Base-by-base conservation (phyloP, 2,797 vertebrate species). In the Australoheros facetus region DNA sequence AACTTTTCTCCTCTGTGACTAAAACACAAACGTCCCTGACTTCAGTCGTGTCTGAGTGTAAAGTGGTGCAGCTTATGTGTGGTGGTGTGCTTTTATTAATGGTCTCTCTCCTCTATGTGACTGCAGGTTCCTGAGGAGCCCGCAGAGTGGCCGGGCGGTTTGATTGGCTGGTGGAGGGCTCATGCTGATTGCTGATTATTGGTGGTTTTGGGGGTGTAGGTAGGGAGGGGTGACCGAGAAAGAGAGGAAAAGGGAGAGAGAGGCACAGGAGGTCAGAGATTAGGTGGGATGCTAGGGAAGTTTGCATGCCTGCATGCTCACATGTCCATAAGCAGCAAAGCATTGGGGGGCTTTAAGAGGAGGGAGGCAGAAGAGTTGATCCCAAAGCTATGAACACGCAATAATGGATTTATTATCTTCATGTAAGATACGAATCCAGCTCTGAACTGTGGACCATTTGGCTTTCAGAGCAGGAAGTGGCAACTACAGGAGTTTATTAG, bases 131-230 rank as follows among this genome's bases (percentile, higher is more conserved):
- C 97, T 99, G 98, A 99, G 97, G 62, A 16, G 94, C 95, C 97
- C 89, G 95, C 97, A 97, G 95, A 90, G 95, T 94, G 95, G 97
- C 97, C 96, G 95, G 97, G 98, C 96, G 96, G 97, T 97, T 96
- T 98, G 97, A 97, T 97, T 97, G 97, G 97, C 97, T 97, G 97
- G 97, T 97, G 97, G 97, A 97, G 96, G 97, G 97, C 96, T 97
- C 97, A 96, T 95, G 95, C 97, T 97, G 97, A 74, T 89, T 75
- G 89, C 90, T 91, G 91, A 89, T 93, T 84, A 84, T 85, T 91
- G 90, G 89, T 92, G 90, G 89, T 80, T 83, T 81, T 14, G 42
- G 42, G 12, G 39, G 62, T 77, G 80, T 26, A 80, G 81, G 89
- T 89, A 93, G 91, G 81, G 80, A 82, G 81, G 94, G 95, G 84